Percentiles rank a stretch among this genome's conserved stretches.
phyloP scores from a whole-genome alignment of 2,113 vertebrate species.

The Datnioides undecimradiatus region DNA sequence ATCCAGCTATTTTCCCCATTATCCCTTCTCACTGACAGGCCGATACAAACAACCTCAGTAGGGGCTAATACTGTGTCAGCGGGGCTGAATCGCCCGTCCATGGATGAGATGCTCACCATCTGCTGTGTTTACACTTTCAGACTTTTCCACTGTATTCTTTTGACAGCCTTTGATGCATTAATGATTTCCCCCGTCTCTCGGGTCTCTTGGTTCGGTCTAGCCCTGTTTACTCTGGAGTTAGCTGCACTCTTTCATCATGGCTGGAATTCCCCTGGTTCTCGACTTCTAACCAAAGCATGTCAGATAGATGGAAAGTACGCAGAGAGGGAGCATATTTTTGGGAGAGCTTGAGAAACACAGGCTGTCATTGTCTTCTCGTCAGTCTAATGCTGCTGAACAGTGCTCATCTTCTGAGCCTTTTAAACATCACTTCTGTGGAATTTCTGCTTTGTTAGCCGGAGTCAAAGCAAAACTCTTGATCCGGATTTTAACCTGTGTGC shows the following conservation, averaged over 20 bases:
- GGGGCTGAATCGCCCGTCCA: conserved; percentile 52
- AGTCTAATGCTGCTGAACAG: conserved; percentile 22
- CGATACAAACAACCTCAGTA: conserved; percentile 68
- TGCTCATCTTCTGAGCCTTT: conserved; percentile 32
- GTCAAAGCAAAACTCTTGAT: neutral
- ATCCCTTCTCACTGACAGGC: conserved; percentile 68
- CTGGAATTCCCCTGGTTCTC: conserved; percentile 70
- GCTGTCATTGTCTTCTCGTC: conserved; percentile 44
- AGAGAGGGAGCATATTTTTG: conserved; percentile 39
- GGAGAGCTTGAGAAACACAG: conserved; percentile 41
- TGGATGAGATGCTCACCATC: conserved; percentile 65
- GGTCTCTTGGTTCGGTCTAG: conserved; percentile 51
- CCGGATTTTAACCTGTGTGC: conserved; percentile 13
- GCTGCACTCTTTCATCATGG: conserved; percentile 71
- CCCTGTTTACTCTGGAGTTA: conserved; percentile 70
- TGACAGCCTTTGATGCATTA: conserved; percentile 77
- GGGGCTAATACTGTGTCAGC: conserved; percentile 64
- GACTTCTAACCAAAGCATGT: conserved; percentile 56
- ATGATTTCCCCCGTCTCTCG: conserved; percentile 66
- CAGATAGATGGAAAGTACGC: conserved; percentile 33
- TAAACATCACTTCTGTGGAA: conserved; percentile 7
- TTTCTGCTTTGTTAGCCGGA: conserved; percentile 23
- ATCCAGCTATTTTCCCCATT: conserved; percentile 63
- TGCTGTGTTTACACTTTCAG: conserved; percentile 68
- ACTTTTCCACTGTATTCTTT: conserved; percentile 62